Conservation (phyloP, 2,797 vertebrate genomes). For the Peromyscus nudipes region DNA sequence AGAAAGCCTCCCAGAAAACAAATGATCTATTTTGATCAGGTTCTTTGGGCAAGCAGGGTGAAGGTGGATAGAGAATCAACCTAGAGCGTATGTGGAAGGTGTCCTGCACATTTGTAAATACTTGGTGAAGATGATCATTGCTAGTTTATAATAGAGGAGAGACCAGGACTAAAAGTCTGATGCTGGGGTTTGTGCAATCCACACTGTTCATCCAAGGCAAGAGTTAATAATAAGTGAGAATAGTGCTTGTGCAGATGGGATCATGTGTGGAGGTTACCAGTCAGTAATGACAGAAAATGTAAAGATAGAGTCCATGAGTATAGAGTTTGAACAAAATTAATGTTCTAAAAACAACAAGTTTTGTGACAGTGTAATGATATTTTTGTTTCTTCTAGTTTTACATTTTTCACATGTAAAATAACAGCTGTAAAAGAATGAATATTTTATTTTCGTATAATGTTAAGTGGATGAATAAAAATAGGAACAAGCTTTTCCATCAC, state of each 20-base stretch:
- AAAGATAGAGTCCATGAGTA: background rate
- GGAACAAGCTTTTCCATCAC: conserved; percentile 42
- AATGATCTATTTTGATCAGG: background rate
- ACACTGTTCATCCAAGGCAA: background rate
- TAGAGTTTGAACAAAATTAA: background rate
- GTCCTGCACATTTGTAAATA: background rate
- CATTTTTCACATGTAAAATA: conserved; percentile 18
- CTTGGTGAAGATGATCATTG: background rate
- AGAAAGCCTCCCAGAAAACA: background rate
- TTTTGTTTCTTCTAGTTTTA: background rate
- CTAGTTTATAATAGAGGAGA: background rate
- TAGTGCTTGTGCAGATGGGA: background rate
- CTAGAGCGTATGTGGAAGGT: background rate
- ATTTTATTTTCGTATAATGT: conserved; percentile 26
- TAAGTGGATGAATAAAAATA: conserved; percentile 47
- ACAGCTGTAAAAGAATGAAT: background rate
- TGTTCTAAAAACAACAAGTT: background rate
- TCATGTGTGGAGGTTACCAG: background rate
- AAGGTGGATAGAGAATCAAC: background rate
- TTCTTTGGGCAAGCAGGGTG: background rate
- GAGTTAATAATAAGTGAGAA: background rate
- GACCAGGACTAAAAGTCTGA: background rate
- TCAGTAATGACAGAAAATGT: background rate
- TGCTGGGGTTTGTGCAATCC: background rate
- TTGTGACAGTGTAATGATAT: background rate